These are phyloP conservation scores for Euproctis similis DNA, from an alignment of 2,888 invertebrate genomes.

Conservation along the genomic window DNA sequence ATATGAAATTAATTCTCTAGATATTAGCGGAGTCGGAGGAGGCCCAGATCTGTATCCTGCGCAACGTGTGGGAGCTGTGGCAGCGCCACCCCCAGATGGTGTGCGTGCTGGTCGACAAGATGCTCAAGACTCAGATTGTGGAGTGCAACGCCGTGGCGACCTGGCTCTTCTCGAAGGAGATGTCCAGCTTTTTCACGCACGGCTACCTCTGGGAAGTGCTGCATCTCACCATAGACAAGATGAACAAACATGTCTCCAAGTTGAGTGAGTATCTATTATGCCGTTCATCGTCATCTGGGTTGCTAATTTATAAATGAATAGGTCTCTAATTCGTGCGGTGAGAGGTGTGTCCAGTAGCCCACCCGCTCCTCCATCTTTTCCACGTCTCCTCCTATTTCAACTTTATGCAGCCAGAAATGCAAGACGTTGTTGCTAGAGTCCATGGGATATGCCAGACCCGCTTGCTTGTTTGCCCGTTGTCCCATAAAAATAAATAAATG, in stretches of 20 bases:
- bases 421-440: no score
- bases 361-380: no score
- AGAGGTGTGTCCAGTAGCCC: no score
- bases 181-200: constrained; percentile 93
- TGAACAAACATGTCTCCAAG: constrained; percentile 95
- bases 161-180: constrained; percentile 95
- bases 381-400: no score
- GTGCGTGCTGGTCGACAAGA: constrained; percentile 95
- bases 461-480: no score
- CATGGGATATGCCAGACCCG: no score
- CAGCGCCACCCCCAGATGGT: constrained; percentile 97
- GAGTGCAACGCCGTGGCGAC: constrained; percentile 98
- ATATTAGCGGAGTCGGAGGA: constrained; percentile 95
- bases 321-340: no score
- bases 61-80: constrained; percentile 97
- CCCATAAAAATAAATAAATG: no score
- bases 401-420: no score
- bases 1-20: constrained; percentile 62
- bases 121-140: constrained; percentile 97
- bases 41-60: constrained; percentile 94
- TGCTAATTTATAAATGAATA: no score
- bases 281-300: no score
- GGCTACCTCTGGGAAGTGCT: constrained; percentile 97
- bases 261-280: constrained; percentile 72
- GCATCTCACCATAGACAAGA: constrained; percentile 95